phyloP scores from a whole-genome alignment of 1,140 invertebrate genomes.

The Macrostomum lignano region DNA sequence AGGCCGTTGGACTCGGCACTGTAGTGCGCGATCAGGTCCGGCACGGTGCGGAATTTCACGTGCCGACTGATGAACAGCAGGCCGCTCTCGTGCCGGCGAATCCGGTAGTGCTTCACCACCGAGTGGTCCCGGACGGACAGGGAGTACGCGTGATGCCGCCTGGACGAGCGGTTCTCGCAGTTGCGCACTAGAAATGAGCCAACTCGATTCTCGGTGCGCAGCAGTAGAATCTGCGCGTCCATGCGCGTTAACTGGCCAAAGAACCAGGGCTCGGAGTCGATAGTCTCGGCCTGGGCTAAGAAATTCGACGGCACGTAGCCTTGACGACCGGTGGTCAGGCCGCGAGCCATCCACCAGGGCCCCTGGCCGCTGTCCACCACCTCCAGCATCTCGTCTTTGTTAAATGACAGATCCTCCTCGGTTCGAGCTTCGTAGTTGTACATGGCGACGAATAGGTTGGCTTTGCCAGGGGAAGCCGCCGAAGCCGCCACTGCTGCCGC shows the following conservation, averaged over 20 bases:
- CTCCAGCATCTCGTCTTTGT: constrained; percentile 87
- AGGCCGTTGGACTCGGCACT: constrained; percentile 78
- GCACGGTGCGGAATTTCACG: constrained; percentile 70
- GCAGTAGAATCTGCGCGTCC: constrained; percentile 11
- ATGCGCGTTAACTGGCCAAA: constrained; percentile 28
- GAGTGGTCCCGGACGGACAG: constrained; percentile 69
- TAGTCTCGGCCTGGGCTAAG: constrained; percentile 88
- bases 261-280: constrained; percentile 98
- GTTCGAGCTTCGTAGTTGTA: constrained; percentile 97
- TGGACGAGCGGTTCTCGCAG: not conserved
- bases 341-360: constrained; percentile 93
- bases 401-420: constrained; percentile 86
- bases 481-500: no score
- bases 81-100: constrained; percentile 82
- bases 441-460: constrained; percentile 62
- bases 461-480: not conserved
- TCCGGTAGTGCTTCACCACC: constrained; percentile 94
- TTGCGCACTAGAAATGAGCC: constrained; percentile 1
- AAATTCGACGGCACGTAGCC: constrained; percentile 98
- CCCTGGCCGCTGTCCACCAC: constrained; percentile 90
- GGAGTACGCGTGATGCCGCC: constrained; percentile 15
- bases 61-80: constrained; percentile 73
- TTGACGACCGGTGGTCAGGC: constrained; percentile 59
- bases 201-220: not conserved
- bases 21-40: constrained; percentile 88